Evolutionary conservation across 1,140 invertebrate species (phyloP).

Genomic region (Copidosoma floridanum): DNA sequence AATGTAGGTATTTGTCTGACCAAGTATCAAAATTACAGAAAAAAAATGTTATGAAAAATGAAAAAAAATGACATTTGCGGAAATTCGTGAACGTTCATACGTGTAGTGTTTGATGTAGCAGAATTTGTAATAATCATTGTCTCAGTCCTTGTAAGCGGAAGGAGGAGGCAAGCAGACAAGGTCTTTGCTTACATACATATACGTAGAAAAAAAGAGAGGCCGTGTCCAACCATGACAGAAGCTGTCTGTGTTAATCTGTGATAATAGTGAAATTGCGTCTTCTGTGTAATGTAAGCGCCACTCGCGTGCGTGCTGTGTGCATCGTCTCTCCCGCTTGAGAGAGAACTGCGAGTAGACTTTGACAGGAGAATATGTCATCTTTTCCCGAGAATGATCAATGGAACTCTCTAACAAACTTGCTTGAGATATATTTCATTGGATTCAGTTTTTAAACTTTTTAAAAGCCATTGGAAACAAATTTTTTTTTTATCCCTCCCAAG

Average conservation of each 20-base stretch:
- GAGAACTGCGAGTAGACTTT: slow-evolving; percentile 17
- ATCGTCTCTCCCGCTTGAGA: slow-evolving; percentile 35
- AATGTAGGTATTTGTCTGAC: not conserved
- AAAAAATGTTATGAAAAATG: slow-evolving; percentile 17
- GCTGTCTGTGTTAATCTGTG: slow-evolving; percentile 54
- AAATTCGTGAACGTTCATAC: slow-evolving; percentile 17
- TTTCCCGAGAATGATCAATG: slow-evolving; percentile 17
- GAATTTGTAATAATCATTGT: slow-evolving; percentile 27
- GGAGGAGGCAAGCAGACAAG: slow-evolving; percentile 34
- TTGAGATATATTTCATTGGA: slow-evolving; percentile 18
- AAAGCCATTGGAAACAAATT: slow-evolving; percentile 1
- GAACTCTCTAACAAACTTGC: not conserved
- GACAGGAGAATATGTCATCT: slow-evolving; percentile 1
- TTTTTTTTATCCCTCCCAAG: slow-evolving; percentile 6
- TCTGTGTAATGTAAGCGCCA: slow-evolving; percentile 44
- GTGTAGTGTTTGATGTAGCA: slow-evolving; percentile 27
- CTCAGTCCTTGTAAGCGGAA: slow-evolving; percentile 29
- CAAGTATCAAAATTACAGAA: no score
- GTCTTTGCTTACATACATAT: no score
- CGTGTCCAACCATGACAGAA: slow-evolving; percentile 47
- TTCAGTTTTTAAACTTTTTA: not conserved
- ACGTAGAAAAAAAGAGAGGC: no score
- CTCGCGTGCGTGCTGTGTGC: slow-evolving; percentile 37
- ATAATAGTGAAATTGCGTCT: slow-evolving; percentile 51
- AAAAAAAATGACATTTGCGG: slow-evolving; percentile 15